Evolutionary conservation across 2,888 invertebrate species (phyloP), one percentile per base, ranked within the genome.

Genomic region (Pristionchus arcanus): DNA sequence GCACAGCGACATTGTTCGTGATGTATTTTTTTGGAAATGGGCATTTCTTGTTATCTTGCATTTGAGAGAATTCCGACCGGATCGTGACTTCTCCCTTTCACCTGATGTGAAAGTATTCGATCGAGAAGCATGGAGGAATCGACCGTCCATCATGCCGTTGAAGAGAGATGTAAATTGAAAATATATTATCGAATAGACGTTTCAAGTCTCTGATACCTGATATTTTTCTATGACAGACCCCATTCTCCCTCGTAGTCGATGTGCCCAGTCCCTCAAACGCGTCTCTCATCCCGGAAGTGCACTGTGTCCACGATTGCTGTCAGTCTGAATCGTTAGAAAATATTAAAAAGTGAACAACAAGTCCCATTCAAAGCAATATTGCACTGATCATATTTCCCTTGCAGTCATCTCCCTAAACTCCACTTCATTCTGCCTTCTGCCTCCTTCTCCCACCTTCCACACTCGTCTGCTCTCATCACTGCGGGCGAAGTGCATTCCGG

Each of bases 401-500:
- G 2, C 84, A 85, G 84, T 25, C 19, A 15, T 59, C 0, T 59
- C 59, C 25, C 84, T 85, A 13, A 2, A 34, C 34, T 11, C 16
- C 31, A 31, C 59, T 13, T 59, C 37, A 0, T 85, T 59, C 84
- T 85, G 84, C 37, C 59, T 85, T 0, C 31, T 85, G 5, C 84
- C 59, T 1, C 59, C 84, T 16, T 85, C 84, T 16, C 34, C 13
- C 21, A 31, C 34, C 55, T 85, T 85, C 37, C 84, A 85, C 11
- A 13, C 19, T 25, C 59, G 59, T 2, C 59, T 85, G 21, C 31
- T 85, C 0, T 59, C 84, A 4, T 59, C 84, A 16, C 49, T 85
- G 19, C 34, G 84, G 59, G 84, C 84, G 3, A 28, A 34, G 4
- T 85, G 84, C 84, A 85, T 85, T 34, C 84, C 84, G 1, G 59